Evolutionary conservation across 2,113 vertebrate genomes (phyloP), one percentile per base, ranked within the genome.

Genomic region (Onychorhynchus coronatus): DNA sequence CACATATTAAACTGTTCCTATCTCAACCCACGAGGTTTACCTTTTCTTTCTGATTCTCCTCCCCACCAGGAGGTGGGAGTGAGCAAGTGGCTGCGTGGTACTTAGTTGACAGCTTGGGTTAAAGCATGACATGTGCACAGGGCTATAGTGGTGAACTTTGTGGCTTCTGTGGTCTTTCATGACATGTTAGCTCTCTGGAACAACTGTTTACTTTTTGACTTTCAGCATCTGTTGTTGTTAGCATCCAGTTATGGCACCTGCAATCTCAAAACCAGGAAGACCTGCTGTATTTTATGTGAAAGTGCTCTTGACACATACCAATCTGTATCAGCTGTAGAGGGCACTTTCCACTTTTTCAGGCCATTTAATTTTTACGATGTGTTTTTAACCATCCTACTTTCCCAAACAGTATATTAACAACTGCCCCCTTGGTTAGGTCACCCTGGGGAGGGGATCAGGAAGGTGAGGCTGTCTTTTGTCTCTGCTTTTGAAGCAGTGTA

Each of bases 141-240:
- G 33, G 14, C 0, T 0, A 5, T 31, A 63, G 16, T 5, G 9
- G 35, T 63, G 52, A 70, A 28, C 8, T 74, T 75, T 46, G 18
- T 72, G 35, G 42, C 16, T 68, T 82, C 28, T 61, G 30, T 39
- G 35, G n/a, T 39, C 33, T 82, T 88, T 89, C 41, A 44, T 19
- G 71, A 53, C 4, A 14, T 14, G 3, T 27, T 37, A 81, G 44
- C 35, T 75, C 42, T 72, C 70, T 52, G 18, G 31, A 78, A 81
- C 42, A 55, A 7, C 56, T 59, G 9, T 21, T 71, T 82, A 12
- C 35, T 37, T 88, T 93, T 82, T 0, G 0, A 6, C 21, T 88
- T 94, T 70, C 41, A 56, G 24, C 12, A 25, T 61, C 53, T 85
- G 3, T 5, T 63, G 71, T 39, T 31, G 21, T 50, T 47, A 56